Conservation (phyloP, 2,888 invertebrate species). For the Slavum lentiscoides region DNA sequence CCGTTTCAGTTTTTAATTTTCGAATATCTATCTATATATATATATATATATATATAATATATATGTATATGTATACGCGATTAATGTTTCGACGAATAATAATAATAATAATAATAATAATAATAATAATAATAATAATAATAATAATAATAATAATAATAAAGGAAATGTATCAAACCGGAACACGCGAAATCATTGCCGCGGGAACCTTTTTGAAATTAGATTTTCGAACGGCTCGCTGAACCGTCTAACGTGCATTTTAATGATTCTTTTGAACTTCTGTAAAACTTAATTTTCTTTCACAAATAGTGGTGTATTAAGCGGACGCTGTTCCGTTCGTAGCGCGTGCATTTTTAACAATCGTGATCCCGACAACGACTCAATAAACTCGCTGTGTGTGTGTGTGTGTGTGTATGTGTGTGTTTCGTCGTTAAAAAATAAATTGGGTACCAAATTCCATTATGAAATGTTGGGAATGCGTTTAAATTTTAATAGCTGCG, state of each 20-base stretch:
- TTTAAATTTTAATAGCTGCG: conserved; percentile 44
- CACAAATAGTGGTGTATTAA: conserved; percentile 33
- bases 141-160: no score
- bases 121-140: no score
- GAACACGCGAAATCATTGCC: background rate
- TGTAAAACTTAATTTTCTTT: conserved; percentile 43
- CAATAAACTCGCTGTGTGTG: conserved; percentile 15
- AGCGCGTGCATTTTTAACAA: conserved; percentile 39
- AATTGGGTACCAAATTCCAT: conserved; percentile 47
- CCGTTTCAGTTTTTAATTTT: no score
- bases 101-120: no score
- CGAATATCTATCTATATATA: no score
- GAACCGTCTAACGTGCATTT: conserved; percentile 19
- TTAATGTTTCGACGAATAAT: no score
- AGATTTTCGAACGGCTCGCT: conserved; percentile 17
- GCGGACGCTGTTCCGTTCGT: background rate
- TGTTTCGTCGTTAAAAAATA: conserved; percentile 45
- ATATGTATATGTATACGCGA: no score
- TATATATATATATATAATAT: no score
- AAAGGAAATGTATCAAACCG: background rate
- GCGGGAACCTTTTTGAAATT: conserved; percentile 23
- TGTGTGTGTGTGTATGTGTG: no score
- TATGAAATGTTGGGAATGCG: conserved; percentile 39
- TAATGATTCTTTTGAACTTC: conserved; percentile 50
- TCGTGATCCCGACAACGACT: conserved; percentile 35